Conservation (phyloP, 2,888 invertebrate genomes). For the Eumacrocentrus americanus region DNA sequence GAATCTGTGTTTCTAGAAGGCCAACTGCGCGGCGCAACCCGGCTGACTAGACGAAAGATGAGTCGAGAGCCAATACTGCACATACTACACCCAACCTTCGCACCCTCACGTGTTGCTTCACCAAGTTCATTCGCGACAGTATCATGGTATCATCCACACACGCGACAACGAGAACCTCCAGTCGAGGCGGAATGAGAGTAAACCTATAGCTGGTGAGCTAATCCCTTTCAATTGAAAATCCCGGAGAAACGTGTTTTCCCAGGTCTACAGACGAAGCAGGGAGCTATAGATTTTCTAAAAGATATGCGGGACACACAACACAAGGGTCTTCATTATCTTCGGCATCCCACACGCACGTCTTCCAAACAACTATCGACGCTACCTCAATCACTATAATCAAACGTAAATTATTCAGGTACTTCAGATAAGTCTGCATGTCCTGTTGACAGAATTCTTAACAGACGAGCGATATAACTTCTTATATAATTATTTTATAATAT, state of each 20-base stretch:
- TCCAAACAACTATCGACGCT: slow-evolving; percentile 16
- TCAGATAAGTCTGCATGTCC: slow-evolving; percentile 12
- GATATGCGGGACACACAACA: slow-evolving; percentile 21
- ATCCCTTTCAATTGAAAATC: slow-evolving; percentile 39
- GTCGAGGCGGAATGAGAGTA: slow-evolving; percentile 31
- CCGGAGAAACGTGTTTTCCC: slow-evolving; percentile 39
- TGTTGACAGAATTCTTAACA: not conserved
- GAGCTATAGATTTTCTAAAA: slow-evolving; percentile 18
- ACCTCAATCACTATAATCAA: not conserved
- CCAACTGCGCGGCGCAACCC: slow-evolving; percentile 33
- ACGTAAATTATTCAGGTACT: slow-evolving; percentile 12
- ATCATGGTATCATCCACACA: slow-evolving; percentile 31
- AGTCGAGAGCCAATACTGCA: slow-evolving; percentile 29
- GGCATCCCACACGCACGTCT: slow-evolving; percentile 16
- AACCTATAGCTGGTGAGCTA: slow-evolving; percentile 40
- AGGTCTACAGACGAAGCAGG: slow-evolving; percentile 35
- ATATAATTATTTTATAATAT: slow-evolving; percentile 12
- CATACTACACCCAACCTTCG: slow-evolving; percentile 36
- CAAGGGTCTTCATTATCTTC: slow-evolving; percentile 21
- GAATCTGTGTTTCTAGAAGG: slow-evolving; percentile 50
- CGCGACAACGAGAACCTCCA: too few relatives aligned
- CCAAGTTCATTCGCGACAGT: slow-evolving; percentile 36
- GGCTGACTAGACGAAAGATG: slow-evolving; percentile 32
- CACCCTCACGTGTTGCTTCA: slow-evolving; percentile 38
- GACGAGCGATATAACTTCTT: not conserved